A percentile compares a stretch with the other conserved stretches of the same genome.
phyloP scores from a whole-genome alignment of 2,888 invertebrate genomes.

The Phoenoteleia sp. region DNA sequence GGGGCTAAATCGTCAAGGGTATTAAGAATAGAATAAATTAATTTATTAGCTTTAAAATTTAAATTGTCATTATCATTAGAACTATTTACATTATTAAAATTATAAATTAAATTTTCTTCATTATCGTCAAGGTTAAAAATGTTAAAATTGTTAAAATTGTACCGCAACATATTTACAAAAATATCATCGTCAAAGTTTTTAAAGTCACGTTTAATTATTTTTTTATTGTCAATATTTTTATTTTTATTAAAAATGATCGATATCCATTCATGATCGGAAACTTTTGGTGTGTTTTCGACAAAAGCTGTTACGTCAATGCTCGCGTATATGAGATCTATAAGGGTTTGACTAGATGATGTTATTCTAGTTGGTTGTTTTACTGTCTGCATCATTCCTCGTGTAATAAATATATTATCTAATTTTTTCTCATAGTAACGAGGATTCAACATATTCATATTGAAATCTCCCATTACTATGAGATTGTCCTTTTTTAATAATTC shows the following conservation, averaged over 20 bases:
- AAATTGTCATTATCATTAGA: conserved; percentile 16
- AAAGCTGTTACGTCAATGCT: neutral
- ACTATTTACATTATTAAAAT: conserved; percentile 2
- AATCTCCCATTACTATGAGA: conserved; percentile 20
- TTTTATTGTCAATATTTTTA: neutral
- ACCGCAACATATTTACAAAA: conserved; percentile 2
- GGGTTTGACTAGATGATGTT: conserved; percentile 16
- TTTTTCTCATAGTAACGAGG: conserved; percentile 19
- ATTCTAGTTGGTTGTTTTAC: conserved; percentile 18
- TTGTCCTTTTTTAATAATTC: neutral
- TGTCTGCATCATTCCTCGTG: conserved; percentile 8
- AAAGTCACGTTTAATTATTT: conserved; percentile 26
- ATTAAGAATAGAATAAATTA: neutral
- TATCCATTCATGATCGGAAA: conserved; percentile 45
- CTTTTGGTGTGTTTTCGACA: conserved; percentile 21
- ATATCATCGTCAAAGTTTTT: conserved; percentile 26
- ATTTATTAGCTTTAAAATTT: conserved; percentile 14
- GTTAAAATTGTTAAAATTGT: conserved; percentile 24
- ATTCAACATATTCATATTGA: conserved; percentile 27
- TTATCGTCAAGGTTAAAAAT: conserved; percentile 13
- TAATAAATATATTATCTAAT: conserved; percentile 11
- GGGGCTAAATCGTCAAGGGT: conserved; percentile 5
- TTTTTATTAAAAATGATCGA: conserved; percentile 14
- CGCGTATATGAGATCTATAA: conserved; percentile 16
- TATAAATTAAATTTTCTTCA: conserved; percentile 12